phyloP scores from a whole-genome alignment of 2,797 vertebrate species.

The Sitta carolinensis region DNA sequence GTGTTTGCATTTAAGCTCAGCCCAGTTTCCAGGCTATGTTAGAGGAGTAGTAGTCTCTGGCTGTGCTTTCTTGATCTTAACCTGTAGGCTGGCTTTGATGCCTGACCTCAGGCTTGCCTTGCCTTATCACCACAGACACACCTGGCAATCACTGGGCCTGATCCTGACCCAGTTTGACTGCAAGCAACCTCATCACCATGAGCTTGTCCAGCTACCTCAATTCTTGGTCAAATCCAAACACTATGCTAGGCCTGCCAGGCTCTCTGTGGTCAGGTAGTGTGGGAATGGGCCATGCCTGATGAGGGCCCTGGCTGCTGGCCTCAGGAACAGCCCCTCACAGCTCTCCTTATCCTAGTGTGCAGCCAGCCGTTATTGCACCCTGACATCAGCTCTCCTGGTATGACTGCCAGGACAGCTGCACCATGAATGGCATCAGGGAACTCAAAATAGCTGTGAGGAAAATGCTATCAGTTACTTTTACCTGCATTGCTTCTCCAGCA shows the following conservation, averaged over 20 bases:
- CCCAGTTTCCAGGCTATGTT: accelerated
- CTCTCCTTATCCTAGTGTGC: not conserved
- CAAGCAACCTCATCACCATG: not conserved
- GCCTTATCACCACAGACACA: not conserved
- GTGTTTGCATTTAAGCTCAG: not conserved
- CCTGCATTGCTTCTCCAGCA: not conserved
- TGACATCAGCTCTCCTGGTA: not conserved
- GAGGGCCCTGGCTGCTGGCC: not conserved
- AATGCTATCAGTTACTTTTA: not conserved
- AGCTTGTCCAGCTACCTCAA: not conserved
- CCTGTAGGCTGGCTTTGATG: not conserved
- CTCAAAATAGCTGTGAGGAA: constrained; percentile 12
- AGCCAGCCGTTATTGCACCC: not conserved
- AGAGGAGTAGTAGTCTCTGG: not conserved
- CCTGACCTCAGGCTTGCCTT: not conserved
- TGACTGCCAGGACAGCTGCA: constrained; percentile 41
- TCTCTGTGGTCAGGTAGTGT: not conserved
- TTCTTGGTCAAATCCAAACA: not conserved
- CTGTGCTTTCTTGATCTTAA: not conserved
- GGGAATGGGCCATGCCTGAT: not conserved
- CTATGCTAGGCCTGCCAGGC: not conserved
- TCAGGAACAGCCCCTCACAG: not conserved
- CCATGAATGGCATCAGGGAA: not conserved
- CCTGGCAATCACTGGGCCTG: not conserved
- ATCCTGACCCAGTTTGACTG: not conserved